Base-by-base conservation (phyloP, 2,797 vertebrate genomes). In the Propithecus perrieri region DNA sequence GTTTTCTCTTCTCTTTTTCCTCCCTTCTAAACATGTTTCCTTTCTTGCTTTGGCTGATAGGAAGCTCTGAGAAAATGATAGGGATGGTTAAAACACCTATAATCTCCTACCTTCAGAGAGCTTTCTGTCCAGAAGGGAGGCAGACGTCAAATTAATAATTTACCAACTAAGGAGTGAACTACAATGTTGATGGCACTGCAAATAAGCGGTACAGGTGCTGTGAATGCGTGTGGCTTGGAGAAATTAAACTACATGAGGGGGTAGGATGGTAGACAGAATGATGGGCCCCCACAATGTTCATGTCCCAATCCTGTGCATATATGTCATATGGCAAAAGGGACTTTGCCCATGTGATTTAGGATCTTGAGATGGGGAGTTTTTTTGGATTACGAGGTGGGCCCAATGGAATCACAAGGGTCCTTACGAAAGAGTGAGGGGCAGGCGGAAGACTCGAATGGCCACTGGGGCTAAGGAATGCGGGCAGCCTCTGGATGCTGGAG, bases 41-140 rank as follows among this genome's bases (percentile, higher is more conserved):
- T 91, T 63, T 88, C 55, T 96, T 81, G 22, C 61, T 41, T n/a
- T 41, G 46, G 67, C 48, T 78, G n/a, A 69, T 41, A 71, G 67
- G 80, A 89, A 95, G 30, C 48, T 67, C 91, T 46, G 12, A 81
- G 46, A 78, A 88, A 85, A 91, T 11, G 1, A 14, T 30, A 14
- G 22, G 33, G 35, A 33, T 30, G 12, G 11, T 57, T 20, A 38
- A 57, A 59, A 30, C 13, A 38, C 13, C 71, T 57, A 11, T 33
- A 35, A 4, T 57, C 6, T 72, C 59, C 12, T 46, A n/a, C 9
- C 12, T 48, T 53, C 14, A 24, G n/a, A 80, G 72, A 69, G 7
- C 6, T 80, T 94, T 87, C n/a, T 46, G 18, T 22, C 17, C n/a
- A 67, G n/a, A 61, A 67, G 35, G 83, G 1, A 30, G 15, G 14